These are phyloP conservation scores for Amyelois transitella DNA, from an alignment of 1,140 invertebrate genomes.

Conservation along the genomic window DNA sequence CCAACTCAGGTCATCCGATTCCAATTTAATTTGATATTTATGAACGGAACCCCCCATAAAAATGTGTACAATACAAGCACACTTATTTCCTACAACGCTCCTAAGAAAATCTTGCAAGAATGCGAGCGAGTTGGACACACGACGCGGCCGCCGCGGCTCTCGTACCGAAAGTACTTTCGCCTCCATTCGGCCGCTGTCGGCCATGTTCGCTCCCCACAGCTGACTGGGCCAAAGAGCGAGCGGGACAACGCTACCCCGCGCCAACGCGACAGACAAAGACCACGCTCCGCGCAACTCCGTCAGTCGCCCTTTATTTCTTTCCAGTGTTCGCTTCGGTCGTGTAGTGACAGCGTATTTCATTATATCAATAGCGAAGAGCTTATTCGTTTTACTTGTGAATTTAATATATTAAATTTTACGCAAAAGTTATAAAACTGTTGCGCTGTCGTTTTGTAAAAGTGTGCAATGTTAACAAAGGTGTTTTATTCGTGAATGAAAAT, in stretches of 20 bases:
- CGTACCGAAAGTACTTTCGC: slow-evolving; percentile 65
- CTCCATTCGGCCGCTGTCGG: slow-evolving; percentile 43
- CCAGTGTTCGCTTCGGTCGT: slow-evolving; percentile 54
- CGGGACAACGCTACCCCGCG: slow-evolving; percentile 22
- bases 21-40: neutral
- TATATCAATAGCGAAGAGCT: slow-evolving; percentile 39
- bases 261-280: slow-evolving; percentile 32
- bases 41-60: slow-evolving; percentile 12
- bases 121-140: slow-evolving; percentile 30
- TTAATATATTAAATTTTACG: slow-evolving; percentile 56
- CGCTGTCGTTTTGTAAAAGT: slow-evolving; percentile 25
- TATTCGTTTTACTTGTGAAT: slow-evolving; percentile 64
- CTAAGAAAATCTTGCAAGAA: slow-evolving; percentile 52
- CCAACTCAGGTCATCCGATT: neutral
- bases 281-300: slow-evolving; percentile 47
- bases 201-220: slow-evolving; percentile 53
- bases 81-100: slow-evolving; percentile 21
- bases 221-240: slow-evolving; percentile 51
- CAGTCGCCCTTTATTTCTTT: slow-evolving; percentile 67
- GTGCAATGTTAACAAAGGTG: slow-evolving; percentile 42
- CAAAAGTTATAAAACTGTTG: slow-evolving; percentile 31
- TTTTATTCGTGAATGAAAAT: slow-evolving; percentile 26
- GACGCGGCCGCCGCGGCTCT: slow-evolving; percentile 35
- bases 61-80: too few species aligned
- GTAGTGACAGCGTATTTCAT: slow-evolving; percentile 63